Percentiles rank a stretch among this genome's conserved stretches.
phyloP scores from a whole-genome alignment of 2,888 invertebrate species.

The Drosophila nr. perissopoda region DNA sequence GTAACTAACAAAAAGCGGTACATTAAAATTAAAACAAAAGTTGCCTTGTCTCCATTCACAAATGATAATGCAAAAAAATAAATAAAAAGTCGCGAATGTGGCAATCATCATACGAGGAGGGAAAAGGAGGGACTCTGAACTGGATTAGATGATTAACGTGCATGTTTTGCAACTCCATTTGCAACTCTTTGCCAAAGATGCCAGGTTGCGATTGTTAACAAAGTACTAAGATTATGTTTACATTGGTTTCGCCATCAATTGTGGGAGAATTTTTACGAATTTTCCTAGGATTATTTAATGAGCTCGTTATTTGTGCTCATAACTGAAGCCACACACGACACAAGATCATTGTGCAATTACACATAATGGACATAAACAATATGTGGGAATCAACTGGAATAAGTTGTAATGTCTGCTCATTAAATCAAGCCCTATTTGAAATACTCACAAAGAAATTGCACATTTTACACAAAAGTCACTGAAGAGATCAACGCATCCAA shows the following conservation, averaged over 20 bases:
- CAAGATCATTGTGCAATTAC: slow-evolving; percentile 36
- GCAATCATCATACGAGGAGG: slow-evolving; percentile 32
- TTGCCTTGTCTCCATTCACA: slow-evolving; percentile 40
- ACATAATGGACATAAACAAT: slow-evolving; percentile 28
- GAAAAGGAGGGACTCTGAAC: slow-evolving; percentile 43
- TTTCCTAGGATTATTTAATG: slow-evolving; percentile 36
- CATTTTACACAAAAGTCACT: not conserved
- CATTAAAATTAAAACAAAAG: slow-evolving; percentile 23
- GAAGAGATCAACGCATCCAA: not conserved
- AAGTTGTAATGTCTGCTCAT: not conserved
- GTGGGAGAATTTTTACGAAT: slow-evolving; percentile 67
- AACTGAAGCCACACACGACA: slow-evolving; percentile 37
- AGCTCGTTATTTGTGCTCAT: slow-evolving; percentile 20
- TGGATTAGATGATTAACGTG: slow-evolving; percentile 64
- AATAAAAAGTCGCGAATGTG: slow-evolving; percentile 28
- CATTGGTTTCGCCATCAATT: slow-evolving; percentile 58
- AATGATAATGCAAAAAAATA: slow-evolving; percentile 60
- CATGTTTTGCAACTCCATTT: slow-evolving; percentile 32
- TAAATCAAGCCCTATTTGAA: slow-evolving; percentile 2
- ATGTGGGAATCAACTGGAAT: slow-evolving; percentile 24
- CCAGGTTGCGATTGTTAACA: slow-evolving; percentile 34
- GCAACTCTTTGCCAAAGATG: slow-evolving; percentile 38
- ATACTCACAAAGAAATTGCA: not conserved
- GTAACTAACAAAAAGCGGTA: slow-evolving; percentile 26
- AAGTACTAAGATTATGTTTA: slow-evolving; percentile 33